Evolutionary conservation across 2,888 invertebrate species (phyloP).

Genomic region (Argyresthia goedartella): DNA sequence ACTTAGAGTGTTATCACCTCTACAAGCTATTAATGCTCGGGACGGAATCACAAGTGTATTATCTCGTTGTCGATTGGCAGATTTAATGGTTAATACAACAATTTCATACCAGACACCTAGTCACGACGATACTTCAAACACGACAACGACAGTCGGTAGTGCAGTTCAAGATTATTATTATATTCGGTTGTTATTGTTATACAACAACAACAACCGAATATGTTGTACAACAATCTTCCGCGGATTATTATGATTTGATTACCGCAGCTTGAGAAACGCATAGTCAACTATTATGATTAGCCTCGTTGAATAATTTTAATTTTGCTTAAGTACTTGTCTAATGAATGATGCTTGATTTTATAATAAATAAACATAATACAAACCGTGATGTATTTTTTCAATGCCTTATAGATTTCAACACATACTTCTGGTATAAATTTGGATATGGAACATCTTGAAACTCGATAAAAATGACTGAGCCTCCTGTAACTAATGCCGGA

Average conservation of each 20-base stretch:
- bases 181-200: too few species aligned
- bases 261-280: background rate
- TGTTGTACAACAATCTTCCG: too few species aligned
- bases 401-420: conserved; percentile 23
- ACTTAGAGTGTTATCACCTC: conserved; percentile 21
- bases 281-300: background rate
- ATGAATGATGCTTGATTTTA: background rate
- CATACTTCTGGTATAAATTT: conserved; percentile 26
- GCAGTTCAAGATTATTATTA: too few species aligned
- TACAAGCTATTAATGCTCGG: conserved; percentile 19
- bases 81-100: too few species aligned
- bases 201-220: too few species aligned
- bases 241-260: conserved; percentile 7
- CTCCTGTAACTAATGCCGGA: conserved; percentile 14
- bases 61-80: conserved; percentile 6
- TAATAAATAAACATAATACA: conserved; percentile 4
- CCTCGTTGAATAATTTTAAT: conserved; percentile 1
- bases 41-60: conserved; percentile 22
- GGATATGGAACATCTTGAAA: conserved; percentile 27
- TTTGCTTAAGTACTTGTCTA: background rate
- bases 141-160: too few species aligned
- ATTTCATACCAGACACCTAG: too few species aligned
- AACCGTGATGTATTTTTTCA: conserved; percentile 12
- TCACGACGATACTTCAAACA: too few species aligned
- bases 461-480: conserved; percentile 27